phyloP scores from a whole-genome alignment of 1,140 invertebrate species.

The Ruditapes philippinarum region DNA sequence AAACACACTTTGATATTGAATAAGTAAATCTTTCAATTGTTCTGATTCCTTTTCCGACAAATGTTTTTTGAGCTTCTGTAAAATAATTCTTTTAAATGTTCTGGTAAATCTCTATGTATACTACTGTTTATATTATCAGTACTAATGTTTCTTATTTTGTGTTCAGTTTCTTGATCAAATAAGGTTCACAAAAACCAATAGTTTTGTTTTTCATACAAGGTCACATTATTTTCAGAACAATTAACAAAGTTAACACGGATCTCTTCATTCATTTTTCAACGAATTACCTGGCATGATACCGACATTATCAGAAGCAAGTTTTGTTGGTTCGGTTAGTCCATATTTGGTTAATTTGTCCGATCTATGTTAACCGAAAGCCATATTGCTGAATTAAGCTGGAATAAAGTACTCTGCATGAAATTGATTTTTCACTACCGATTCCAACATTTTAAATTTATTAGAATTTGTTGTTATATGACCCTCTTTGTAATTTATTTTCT shows the following conservation, averaged over 20 bases:
- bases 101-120: constrained; percentile 25
- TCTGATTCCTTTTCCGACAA: background rate
- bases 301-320: background rate
- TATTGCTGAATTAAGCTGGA: background rate
- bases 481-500: background rate
- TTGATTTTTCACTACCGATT: background rate
- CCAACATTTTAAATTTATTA: background rate
- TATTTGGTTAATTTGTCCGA: background rate
- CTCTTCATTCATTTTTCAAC: background rate
- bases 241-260: background rate
- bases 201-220: background rate
- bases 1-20: constrained; percentile 61
- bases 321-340: background rate
- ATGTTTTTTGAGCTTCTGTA: constrained; percentile 1
- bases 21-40: constrained; percentile 30
- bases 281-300: background rate
- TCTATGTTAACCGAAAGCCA: background rate
- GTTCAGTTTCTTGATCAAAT: too few relatives aligned
- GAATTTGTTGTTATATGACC: background rate
- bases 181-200: too few relatives aligned
- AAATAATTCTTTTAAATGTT: constrained; percentile 30
- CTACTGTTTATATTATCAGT: background rate
- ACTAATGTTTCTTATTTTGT: background rate
- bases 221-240: background rate
- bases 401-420: background rate